Percentiles rank a stretch among this genome's conserved stretches.
Evolutionary conservation across 2,888 invertebrate species (phyloP).

Genomic region (Drosophila mercatorum): DNA sequence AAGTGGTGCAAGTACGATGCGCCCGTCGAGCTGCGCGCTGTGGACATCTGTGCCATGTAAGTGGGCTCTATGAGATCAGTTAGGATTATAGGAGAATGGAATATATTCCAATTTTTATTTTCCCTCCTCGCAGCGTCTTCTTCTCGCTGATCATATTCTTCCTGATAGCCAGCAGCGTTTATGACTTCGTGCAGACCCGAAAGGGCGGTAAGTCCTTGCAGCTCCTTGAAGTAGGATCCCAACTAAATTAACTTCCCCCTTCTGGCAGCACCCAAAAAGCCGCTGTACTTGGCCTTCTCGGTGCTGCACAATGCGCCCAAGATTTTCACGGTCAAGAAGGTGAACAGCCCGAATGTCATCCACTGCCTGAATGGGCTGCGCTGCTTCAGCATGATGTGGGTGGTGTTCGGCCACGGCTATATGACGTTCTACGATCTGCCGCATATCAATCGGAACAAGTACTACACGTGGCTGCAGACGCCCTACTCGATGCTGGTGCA

Average conservation of each 20-base stretch:
- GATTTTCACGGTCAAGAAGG: constrained; percentile 82
- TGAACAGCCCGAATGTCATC: constrained; percentile 83
- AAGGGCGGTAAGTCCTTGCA: constrained; percentile 52
- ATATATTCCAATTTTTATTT: not conserved
- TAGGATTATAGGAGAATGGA: too few species aligned
- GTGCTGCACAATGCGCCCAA: constrained; percentile 84
- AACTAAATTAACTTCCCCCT: not conserved
- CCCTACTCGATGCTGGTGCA: constrained; percentile 83
- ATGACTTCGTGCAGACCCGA: constrained; percentile 79
- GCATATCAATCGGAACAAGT: constrained; percentile 78
- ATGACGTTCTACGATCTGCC: constrained; percentile 83
- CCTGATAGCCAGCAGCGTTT: constrained; percentile 80
- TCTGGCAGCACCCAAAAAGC: constrained; percentile 68
- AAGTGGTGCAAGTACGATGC: constrained; percentile 77
- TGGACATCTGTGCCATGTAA: constrained; percentile 84
- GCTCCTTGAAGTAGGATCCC: too few species aligned
- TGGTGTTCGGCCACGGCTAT: constrained; percentile 85
- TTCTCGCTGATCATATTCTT: constrained; percentile 76
- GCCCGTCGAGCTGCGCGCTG: constrained; percentile 69
- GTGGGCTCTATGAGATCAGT: too few species aligned
- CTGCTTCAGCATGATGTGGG: constrained; percentile 85
- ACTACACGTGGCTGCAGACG: constrained; percentile 81
- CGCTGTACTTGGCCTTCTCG: constrained; percentile 83
- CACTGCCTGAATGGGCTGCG: constrained; percentile 85
- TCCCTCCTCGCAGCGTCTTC: constrained; percentile 65